Percentiles rank a stretch among this genome's conserved stretches.
These are phyloP conservation scores for Apamea crenata DNA, from an alignment of 2,888 invertebrate species.

Conservation along the genomic window DNA sequence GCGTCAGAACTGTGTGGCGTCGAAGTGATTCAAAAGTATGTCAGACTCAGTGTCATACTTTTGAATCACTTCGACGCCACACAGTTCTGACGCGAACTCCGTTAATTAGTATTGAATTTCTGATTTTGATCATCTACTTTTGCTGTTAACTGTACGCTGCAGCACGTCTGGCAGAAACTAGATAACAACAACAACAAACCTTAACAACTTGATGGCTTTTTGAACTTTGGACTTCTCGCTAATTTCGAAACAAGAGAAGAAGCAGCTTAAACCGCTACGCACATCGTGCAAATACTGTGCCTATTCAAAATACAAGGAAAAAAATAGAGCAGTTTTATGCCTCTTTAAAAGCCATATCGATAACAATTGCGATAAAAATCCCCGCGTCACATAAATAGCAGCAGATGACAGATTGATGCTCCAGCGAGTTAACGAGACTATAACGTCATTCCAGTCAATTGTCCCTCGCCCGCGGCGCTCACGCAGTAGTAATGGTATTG, in stretches of 20 bases:
- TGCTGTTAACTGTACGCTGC: too few relatives aligned
- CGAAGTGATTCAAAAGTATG: too few relatives aligned
- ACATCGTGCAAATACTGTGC: not conserved
- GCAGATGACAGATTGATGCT: conserved; percentile 42
- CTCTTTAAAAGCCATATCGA: conserved; percentile 1
- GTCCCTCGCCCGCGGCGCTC: conserved; percentile 10
- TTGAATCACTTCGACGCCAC: too few relatives aligned
- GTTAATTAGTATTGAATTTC: too few relatives aligned
- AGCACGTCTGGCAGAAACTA: too few relatives aligned
- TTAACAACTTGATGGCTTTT: not conserved
- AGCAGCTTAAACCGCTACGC: not conserved
- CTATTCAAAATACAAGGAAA: not conserved
- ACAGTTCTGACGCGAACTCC: too few relatives aligned
- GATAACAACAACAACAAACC: not conserved
- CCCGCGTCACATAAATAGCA: conserved; percentile 1
- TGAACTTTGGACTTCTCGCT: not conserved
- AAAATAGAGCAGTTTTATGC: conserved; percentile 11
- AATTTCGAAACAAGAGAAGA: not conserved
- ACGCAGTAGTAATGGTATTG: not conserved
- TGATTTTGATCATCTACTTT: too few relatives aligned
- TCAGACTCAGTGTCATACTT: too few relatives aligned
- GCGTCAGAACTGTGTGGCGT: too few relatives aligned
- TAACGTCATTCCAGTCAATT: conserved; percentile 45
- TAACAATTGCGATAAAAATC: conserved; percentile 31
- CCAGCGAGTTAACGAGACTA: conserved; percentile 17